These are phyloP conservation scores for Cephus sareptanus DNA, from an alignment of 2,888 invertebrate species.

Conservation along the genomic window DNA sequence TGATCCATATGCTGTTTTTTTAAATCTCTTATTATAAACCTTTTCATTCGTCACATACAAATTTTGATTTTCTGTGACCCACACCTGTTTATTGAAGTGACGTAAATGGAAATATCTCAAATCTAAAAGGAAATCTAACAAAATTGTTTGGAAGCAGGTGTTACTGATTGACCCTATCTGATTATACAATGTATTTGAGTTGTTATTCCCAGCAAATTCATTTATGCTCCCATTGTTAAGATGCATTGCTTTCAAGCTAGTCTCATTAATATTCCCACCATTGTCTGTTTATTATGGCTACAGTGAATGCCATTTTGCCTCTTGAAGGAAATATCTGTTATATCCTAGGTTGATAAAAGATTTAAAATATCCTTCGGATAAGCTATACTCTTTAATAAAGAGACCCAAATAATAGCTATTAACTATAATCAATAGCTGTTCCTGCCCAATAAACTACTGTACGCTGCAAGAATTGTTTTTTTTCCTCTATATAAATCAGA, in stretches of 20 bases:
- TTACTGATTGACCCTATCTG: background rate
- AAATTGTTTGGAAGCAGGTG: background rate
- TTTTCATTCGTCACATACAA: background rate
- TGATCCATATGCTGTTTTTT: background rate
- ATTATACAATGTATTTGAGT: no score
- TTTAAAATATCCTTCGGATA: background rate
- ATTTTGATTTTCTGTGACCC: background rate
- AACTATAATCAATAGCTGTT: background rate
- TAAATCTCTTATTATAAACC: background rate
- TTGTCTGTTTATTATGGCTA: background rate
- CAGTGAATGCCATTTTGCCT: background rate
- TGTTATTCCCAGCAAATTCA: background rate
- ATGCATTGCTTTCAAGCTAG: background rate
- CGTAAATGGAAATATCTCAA: background rate
- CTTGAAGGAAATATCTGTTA: background rate
- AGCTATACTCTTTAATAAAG: background rate
- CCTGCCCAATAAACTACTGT: background rate
- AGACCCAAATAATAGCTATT: background rate
- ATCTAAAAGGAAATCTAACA: background rate
- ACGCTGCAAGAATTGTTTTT: background rate
- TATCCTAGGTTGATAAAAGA: background rate
- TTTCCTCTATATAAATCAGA: background rate
- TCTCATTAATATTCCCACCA: background rate
- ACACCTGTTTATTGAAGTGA: background rate
- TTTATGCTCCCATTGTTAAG: background rate